Evolutionary conservation across 2,797 vertebrate species (phyloP), one percentile per base, ranked within the genome.

Genomic region (Sebastes taczanowskii): DNA sequence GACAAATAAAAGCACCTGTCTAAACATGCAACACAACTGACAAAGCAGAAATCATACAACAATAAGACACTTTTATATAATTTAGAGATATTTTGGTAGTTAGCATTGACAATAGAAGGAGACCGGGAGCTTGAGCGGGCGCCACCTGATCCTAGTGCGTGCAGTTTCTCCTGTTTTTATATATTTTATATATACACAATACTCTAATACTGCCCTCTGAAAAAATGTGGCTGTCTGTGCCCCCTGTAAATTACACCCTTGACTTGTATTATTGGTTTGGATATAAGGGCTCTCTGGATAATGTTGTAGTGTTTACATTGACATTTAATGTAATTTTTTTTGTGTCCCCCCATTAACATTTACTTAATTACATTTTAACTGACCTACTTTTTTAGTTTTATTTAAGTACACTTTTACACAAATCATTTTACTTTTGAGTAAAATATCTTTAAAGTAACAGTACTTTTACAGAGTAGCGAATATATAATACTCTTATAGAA

Each of bases 181-280:
- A 29, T 29, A 29, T 4, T 5, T 5, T 27, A 27, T 27, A 27
- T 27, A 27, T 27, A 27, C 4, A 27, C 27, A 27, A 38, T 38
- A 38, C 35, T 38, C 35, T 4, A 38, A 38, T 38, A 35, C 35
- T 38, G 35, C 0, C 35, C 4, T 38, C 35, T 38, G 35, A 38
- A 38, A 0, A 38, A 38, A 0, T 0, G 11, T 38, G 11, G 35
- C 35, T 38, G 35, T 38, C 11, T 38, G 35, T 38, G 35, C 35
- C 35, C 35, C 11, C 35, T 4, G 5, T 38, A 38, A 38, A 38
- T 38, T 38, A 38, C 0, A 0, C 13, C 13, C 38, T 42, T 42
- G 14, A 42, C 6, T 27, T 25, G 38, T 53, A 38, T 64, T 38
- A 13, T 64, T 64, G 34, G 13, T 42, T 25, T 64, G 34, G 62